Base-by-base conservation (phyloP, 2,113 vertebrate species). In the zebrafish (Danio rerio) region DNA sequence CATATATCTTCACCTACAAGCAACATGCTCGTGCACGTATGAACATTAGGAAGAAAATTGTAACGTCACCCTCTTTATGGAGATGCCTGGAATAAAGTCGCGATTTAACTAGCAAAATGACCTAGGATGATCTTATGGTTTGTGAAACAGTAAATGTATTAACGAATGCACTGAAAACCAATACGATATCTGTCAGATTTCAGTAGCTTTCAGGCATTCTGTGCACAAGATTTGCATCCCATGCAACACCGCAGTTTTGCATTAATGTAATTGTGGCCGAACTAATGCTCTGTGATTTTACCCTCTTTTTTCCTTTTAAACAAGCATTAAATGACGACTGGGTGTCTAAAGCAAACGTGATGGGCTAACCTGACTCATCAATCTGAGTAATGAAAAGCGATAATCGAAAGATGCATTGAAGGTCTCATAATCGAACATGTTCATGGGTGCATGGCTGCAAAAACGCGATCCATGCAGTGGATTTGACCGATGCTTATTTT, bases 231-330 rank as follows among this genome's bases (percentile, higher is more conserved):
- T 74, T 77, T 81, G 81, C 84, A 84, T 87, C 72, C 71, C 70
- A 86, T 84, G 79, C 79, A 79, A 84, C 81, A 84, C 79, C 77
- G 87, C 82, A 86, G 84, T 70, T 88, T 77, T 72, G 83, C 83
- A 77, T 77, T 84, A 84, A 81, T 84, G 78, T 77, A 84, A 84
- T 74, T 76, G 62, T 76, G 63, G 73, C 78, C 73, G 72, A 76
- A 16, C 40, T 66, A 52, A 80, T 50, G 49, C 43, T 63, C 13
- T 31, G 12, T 42, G 45, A 74, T 83, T 62, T 40, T 56, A 8
- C 16, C n/a, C n/a, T n/a, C 31, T 45, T 2, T 15, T 6, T 7
- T 9, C 7, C 31, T 79, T 45, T 62, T 21, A 50, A 83, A 53
- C 53, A 42, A 11, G 56, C 55, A 61, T 79, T 79, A 43, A 66